Base-by-base conservation (phyloP, 2,113 vertebrate species). In the Upupa epops region DNA sequence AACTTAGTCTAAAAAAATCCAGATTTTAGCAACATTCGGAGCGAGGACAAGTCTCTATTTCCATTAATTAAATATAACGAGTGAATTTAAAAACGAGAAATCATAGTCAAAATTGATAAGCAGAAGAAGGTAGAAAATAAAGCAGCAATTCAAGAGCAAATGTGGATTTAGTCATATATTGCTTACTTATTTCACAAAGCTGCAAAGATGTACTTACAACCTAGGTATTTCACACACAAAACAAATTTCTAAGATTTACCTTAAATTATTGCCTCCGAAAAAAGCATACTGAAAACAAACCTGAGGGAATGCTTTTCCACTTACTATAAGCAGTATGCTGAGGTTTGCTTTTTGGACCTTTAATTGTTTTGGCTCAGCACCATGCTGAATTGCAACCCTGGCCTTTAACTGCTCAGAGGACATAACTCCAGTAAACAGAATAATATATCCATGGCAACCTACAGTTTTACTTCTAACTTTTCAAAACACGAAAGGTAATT, bases 371-470 rank as follows among this genome's bases (percentile, higher is more conserved):
- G 86, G 90, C 69, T 91, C 70, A 91, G 80, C 79, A 93, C 88
- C 90, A 68, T 36, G 65, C 93, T 90, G 88, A 93, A 93, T 91
- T 88, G 72, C 60, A 89, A 40, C 60, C 64, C 48, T 94, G 65
- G 83, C 86, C 83, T 91, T 92, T 95, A 83, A 70, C 90, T 68
- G 82, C 85, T 88, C 54, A 45, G 55, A 77, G 46, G 22, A 83
- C 77, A 76, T 92, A 87, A 82, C 24, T 93, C 69, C 7, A 83
- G 84, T 93, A 96, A 95, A 94, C 83, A 95, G 80, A 90, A 88
- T 51, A 90, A 93, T 83, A 94, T 94, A 95, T 92, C 95, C 93
- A 96, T 95, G 84, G 91, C 92, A 96, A 94, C 89, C 54, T 79
- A 79, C 75, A 81, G 78, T 86, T 92, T 88, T 94, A 86, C 72